Evolutionary conservation across 2,888 invertebrate species (phyloP).

Genomic region (Colletes collaris): DNA sequence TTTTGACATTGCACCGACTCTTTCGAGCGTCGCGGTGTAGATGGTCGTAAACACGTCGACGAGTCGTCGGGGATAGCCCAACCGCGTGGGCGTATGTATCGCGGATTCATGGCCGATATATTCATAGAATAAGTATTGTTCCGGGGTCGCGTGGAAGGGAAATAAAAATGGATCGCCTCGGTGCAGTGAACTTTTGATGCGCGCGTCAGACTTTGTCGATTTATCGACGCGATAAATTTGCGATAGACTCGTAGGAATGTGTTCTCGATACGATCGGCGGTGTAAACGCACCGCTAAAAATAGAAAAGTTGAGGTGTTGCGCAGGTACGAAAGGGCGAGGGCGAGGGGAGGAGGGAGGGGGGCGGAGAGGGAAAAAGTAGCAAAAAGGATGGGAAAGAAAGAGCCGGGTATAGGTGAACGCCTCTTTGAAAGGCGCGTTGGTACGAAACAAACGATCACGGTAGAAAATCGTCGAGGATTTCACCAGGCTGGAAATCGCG

Average conservation of each 20-base stretch:
- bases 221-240: conserved; percentile 36
- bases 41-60: conserved; percentile 2
- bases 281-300: conserved; percentile 25
- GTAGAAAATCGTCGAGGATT: conserved; percentile 58
- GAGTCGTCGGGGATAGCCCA: background rate
- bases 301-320: conserved; percentile 29
- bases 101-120: conserved; percentile 22
- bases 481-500: conserved; percentile 55
- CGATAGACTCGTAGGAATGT: conserved; percentile 28
- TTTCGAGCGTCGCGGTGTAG: no score
- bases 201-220: conserved; percentile 9
- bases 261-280: conserved; percentile 18
- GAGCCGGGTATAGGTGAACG: conserved; percentile 5
- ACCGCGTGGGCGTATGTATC: background rate
- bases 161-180: conserved; percentile 36
- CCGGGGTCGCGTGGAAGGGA: background rate
- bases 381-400: background rate
- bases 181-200: conserved; percentile 7
- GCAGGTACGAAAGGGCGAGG: background rate
- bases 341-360: no score
- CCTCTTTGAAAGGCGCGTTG: conserved; percentile 44
- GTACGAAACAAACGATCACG: conserved; percentile 52
- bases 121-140: conserved; percentile 17
- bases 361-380: background rate
- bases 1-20: no score